Base-by-base conservation (phyloP, 2,797 vertebrate species). In the Megalops cyprinoides region DNA sequence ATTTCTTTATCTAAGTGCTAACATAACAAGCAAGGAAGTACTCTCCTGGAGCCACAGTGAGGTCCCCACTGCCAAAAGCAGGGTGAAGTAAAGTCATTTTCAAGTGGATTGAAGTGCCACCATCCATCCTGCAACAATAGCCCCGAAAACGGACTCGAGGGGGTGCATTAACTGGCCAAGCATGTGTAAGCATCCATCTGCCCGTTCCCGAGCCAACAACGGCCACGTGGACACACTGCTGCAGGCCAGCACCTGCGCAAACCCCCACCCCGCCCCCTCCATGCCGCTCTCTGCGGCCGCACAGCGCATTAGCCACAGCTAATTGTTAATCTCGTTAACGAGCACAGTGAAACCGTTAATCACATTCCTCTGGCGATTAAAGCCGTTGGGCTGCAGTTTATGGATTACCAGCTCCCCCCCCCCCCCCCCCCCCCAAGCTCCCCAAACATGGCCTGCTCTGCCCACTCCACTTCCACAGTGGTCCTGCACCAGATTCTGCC, bases 321-420 rank as follows among this genome's bases (percentile, higher is more conserved):
- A 75, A 75, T 23, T 58, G 55, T 34, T 80, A 60, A 80, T 75
- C 55, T 75, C 44, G 71, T 75, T 75, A 80, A 74, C 3, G 44
- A 62, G 79, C 7, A 28, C 14, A 15, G 78, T 55, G 25, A 79
- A 78, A 46, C 67, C 31, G 37, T 74, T 79, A 79, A 79, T 73
- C 73, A 49, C 78, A 75, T 55, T 71, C 69, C 56, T 55, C 55
- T 55, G 12, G 44, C 31, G 79, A 75, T 80, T 74, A 80, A 75
- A 75, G 73, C 55, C 53, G 48, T 65, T 25, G 5, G 67, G 67
- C 55, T 53, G 20, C 28, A 79, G 46, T 46, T 74, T 48, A 49
- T 28, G 23, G 55, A 75, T 58, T 73, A 65, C 51, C 58, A 25
- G 23, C 49, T 31, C 44, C 31, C 31, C 18, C 42, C 49, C 39